Evolutionary conservation across 1,140 invertebrate genomes (phyloP).

Genomic region (Bactericera cockerelli): DNA sequence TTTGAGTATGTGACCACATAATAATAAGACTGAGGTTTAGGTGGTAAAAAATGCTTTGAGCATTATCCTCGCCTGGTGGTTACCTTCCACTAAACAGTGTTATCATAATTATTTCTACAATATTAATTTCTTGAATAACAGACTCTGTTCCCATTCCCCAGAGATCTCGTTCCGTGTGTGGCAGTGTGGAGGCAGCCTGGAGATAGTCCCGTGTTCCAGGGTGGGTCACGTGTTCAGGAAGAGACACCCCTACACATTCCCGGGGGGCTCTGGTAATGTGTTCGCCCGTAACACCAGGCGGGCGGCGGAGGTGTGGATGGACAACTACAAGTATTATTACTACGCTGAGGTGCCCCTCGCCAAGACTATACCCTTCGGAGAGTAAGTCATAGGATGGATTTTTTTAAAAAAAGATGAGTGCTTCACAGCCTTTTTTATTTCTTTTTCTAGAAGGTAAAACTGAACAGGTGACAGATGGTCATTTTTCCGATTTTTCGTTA

Average conservation of each 20-base stretch:
- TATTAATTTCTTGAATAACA: too few species aligned
- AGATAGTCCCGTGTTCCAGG: slow-evolving; percentile 86
- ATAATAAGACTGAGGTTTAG: too few species aligned
- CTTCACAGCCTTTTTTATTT: too few species aligned
- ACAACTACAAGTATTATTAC: slow-evolving; percentile 84
- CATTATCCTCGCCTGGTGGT: too few species aligned
- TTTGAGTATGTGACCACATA: too few species aligned
- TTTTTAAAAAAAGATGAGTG: too few species aligned
- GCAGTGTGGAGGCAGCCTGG: slow-evolving; percentile 88
- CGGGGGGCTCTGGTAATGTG: slow-evolving; percentile 78
- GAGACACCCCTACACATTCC: slow-evolving; percentile 88
- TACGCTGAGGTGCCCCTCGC: slow-evolving; percentile 74
- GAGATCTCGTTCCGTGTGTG: slow-evolving; percentile 70
- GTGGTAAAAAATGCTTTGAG: too few species aligned
- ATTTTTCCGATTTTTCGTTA: too few species aligned
- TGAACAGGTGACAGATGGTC: not conserved
- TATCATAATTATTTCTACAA: too few species aligned
- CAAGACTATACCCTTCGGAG: slow-evolving; percentile 72
- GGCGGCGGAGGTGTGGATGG: slow-evolving; percentile 93
- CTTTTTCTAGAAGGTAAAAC: not conserved
- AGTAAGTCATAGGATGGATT: too few species aligned
- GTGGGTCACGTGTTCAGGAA: slow-evolving; percentile 87
- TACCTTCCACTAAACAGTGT: too few species aligned
- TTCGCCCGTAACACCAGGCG: slow-evolving; percentile 75
- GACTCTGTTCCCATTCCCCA: too few species aligned